These are phyloP conservation scores for Pyxicephalus adspersus DNA, from an alignment of 2,113 vertebrate genomes.

Conservation along the genomic window DNA sequence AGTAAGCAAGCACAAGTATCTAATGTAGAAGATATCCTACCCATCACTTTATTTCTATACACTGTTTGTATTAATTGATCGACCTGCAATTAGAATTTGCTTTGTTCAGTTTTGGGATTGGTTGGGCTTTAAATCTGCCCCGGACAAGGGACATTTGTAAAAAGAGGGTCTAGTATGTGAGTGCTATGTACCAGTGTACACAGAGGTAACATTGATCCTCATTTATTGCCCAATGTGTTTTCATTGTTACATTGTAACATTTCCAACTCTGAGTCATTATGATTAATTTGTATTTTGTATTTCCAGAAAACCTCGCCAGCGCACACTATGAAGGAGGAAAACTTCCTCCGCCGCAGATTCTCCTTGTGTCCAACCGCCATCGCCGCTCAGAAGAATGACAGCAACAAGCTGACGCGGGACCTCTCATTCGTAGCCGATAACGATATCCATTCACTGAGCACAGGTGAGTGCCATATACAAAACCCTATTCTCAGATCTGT, in stretches of 20 bases:
- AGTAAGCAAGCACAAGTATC: too few species aligned
- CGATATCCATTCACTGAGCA: conserved; percentile 79
- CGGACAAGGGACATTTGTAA: too few species aligned
- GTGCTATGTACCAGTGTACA: too few species aligned
- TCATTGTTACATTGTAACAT: not conserved
- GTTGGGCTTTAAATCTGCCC: too few species aligned
- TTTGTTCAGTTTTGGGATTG: too few species aligned
- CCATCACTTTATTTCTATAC: too few species aligned
- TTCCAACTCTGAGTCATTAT: not conserved
- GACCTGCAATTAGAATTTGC: too few species aligned
- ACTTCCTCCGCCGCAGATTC: conserved; percentile 86
- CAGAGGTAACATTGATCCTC: too few species aligned
- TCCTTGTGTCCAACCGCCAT: conserved; percentile 85
- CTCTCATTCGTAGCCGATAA: conserved; percentile 85
- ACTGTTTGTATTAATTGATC: too few species aligned
- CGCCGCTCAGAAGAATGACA: conserved; percentile 86
- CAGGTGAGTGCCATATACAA: conserved; percentile 75
- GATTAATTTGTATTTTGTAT: not conserved
- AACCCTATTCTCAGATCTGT: not conserved
- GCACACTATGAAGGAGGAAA: conserved; percentile 95
- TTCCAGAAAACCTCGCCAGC: conserved; percentile 79
- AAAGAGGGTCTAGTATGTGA: too few species aligned
- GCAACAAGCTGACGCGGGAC: conserved; percentile 80
- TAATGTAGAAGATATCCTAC: too few species aligned
- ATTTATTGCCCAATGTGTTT: too few species aligned